Evolutionary conservation across 2,113 vertebrate species (phyloP), one percentile per base, ranked within the genome.

Genomic region (Grus americana): DNA sequence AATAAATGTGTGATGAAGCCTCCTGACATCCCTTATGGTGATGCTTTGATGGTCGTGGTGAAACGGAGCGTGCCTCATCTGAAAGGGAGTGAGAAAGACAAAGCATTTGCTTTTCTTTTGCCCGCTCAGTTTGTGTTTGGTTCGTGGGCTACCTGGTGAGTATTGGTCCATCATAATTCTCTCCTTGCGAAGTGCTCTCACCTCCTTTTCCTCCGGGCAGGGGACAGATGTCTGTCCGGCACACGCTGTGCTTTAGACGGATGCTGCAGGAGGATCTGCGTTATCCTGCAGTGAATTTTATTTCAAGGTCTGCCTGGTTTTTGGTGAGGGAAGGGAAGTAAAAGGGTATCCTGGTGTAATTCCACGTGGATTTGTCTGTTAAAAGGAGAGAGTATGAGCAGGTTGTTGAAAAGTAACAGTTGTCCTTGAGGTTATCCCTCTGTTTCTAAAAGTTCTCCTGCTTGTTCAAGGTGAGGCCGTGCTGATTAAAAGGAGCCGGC

Each of bases 361-460:
- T 95, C 91, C 75, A 27, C 4, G 3, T 52, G 93, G 94, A 87
- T 95, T 86, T 88, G n/a, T n/a, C 47, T 88, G 61, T 73, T 84
- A 50, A 84, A 96, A 93, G 89, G 94, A 93, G 92, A 72, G 12
- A 86, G 78, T 50, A 44, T 79, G 52, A 76, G 68, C 49, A 59
- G 73, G 59, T 86, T 88, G 52, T 59, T 36, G 88, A 62, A 73
- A 91, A 92, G 92, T 95, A 82, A 27, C 62, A 5, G 26, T 44
- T 96, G 86, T 47, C 92, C 36, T 3, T 67, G 83, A 59, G 92
- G 71, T 72, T 80, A 8, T n/a, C 59, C 86, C 92, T 92, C 89
- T 67, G 58, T 92, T 88, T 82, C 82, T 67, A 50, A 40, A 38
- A 32, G 6, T 49, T 8, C 34, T 67, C 22, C 76, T 78, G 93